These are phyloP conservation scores for Rhagonycha fulva DNA, from an alignment of 2,888 invertebrate genomes.

Conservation along the genomic window DNA sequence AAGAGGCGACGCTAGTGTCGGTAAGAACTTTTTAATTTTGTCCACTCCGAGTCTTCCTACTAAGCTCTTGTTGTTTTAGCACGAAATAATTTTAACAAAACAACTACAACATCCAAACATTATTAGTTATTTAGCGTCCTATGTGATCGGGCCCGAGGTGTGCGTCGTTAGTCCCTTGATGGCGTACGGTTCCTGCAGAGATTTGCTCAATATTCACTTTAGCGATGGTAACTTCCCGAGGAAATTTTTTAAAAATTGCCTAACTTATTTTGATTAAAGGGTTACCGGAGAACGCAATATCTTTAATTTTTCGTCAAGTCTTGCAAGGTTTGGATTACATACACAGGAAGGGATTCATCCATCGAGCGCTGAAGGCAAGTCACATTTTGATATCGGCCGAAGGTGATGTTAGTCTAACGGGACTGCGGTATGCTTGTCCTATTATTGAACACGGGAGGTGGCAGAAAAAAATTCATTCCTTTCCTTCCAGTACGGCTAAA, in stretches of 20 bases:
- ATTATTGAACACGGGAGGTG: conserved; percentile 74
- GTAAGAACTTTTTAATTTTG: conserved; percentile 42
- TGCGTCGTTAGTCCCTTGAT: conserved; percentile 82
- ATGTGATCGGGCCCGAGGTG: conserved; percentile 77
- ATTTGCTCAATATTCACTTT: conserved; percentile 78
- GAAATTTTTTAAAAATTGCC: neutral
- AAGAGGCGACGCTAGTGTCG: conserved; percentile 65
- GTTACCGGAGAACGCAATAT: conserved; percentile 80
- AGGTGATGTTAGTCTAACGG: conserved; percentile 75
- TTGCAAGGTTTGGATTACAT: conserved; percentile 82
- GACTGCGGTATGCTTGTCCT: conserved; percentile 78
- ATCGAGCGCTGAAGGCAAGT: conserved; percentile 82
- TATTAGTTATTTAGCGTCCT: conserved; percentile 74
- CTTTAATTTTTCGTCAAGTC: conserved; percentile 78
- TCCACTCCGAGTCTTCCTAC: conserved; percentile 18
- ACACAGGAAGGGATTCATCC: conserved; percentile 82
- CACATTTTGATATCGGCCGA: conserved; percentile 78
- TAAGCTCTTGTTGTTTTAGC: conserved; percentile 57
- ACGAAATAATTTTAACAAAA: conserved; percentile 77
- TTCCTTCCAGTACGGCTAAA: conserved; percentile 71
- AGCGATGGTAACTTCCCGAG: conserved; percentile 51
- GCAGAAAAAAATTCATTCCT: conserved; percentile 71
- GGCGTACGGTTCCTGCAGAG: conserved; percentile 83
- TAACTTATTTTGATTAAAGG: conserved; percentile 56
- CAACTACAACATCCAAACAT: conserved; percentile 82